phyloP scores from a whole-genome alignment of 2,113 vertebrate species.

The Pao palembangensis region DNA sequence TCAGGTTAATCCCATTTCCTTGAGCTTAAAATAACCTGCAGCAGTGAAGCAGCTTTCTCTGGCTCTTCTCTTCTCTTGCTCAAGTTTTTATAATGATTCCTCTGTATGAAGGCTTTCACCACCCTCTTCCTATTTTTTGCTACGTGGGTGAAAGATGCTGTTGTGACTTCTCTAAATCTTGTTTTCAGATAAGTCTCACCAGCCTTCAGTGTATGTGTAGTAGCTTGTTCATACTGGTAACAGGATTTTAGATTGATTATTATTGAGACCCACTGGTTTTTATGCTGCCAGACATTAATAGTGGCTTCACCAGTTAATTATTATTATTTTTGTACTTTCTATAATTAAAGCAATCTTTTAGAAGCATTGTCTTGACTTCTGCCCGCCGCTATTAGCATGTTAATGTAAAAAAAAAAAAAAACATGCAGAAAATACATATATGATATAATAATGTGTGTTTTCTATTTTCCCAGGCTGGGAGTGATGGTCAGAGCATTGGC shows the following conservation, averaged over 20 bases:
- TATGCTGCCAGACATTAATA: no score
- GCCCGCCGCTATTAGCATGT: background rate
- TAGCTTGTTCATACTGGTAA: background rate
- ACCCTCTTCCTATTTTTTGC: slow-evolving; percentile 1
- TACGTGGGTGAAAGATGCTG: slow-evolving; percentile 45
- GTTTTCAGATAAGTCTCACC: no score
- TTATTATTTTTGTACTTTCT: no score
- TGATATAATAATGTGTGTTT: background rate
- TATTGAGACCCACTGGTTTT: no score
- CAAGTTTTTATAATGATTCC: slow-evolving; percentile 44
- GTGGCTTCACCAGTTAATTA: no score
- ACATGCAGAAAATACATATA: no score
- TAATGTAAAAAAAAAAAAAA: no score
- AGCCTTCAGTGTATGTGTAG: no score
- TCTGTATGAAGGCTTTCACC: slow-evolving; percentile 48
- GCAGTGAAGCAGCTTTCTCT: slow-evolving; percentile 13
- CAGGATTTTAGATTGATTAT: no score
- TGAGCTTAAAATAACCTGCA: slow-evolving; percentile 15
- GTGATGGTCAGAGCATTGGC: slow-evolving; percentile 87
- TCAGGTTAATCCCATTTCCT: slow-evolving; percentile 40
- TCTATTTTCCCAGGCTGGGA: slow-evolving; percentile 77
- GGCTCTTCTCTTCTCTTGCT: slow-evolving; percentile 4
- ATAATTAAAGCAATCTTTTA: no score
- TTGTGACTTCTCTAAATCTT: slow-evolving; percentile 47
- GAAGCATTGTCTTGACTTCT: background rate